Percentiles rank a stretch among this genome's conserved stretches.
phyloP scores from a whole-genome alignment of 2,113 vertebrate genomes.

The Chunga burmeisteri region DNA sequence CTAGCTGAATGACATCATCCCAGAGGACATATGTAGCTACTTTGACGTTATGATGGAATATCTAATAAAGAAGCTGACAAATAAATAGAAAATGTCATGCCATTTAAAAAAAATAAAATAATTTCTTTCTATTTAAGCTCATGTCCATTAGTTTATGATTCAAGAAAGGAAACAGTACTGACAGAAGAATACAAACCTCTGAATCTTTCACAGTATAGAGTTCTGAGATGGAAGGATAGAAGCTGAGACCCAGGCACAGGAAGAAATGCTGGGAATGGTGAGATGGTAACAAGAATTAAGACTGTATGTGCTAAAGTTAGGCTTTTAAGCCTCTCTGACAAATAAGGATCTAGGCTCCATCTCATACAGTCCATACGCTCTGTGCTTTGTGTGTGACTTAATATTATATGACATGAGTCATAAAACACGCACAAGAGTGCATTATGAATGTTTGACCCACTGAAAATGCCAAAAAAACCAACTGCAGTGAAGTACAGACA shows the following conservation, averaged over 20 bases:
- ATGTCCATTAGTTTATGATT: background rate
- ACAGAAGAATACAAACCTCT: background rate
- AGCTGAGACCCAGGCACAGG: background rate
- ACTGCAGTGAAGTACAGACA: background rate
- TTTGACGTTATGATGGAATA: background rate
- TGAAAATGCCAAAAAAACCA: background rate
- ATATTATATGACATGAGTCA: background rate
- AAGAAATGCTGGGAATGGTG: background rate
- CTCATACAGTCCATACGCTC: background rate
- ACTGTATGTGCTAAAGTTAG: background rate
- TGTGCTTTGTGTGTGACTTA: background rate
- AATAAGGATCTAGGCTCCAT: background rate
- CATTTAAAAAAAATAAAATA: background rate
- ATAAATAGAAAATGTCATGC: background rate
- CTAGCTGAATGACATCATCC: background rate
- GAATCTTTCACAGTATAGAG: background rate
- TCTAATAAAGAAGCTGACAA: background rate
- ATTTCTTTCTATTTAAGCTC: background rate
- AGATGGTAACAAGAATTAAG: background rate
- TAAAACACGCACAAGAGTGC: background rate
- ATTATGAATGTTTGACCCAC: background rate
- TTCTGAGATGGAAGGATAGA: background rate
- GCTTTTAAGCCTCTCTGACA: background rate
- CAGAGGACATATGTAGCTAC: background rate
- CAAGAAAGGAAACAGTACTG: background rate